Percentiles rank a stretch among this genome's conserved stretches.
These are phyloP conservation scores for Sarcoramphus papa DNA, from an alignment of 2,797 vertebrate species.

Conservation along the genomic window DNA sequence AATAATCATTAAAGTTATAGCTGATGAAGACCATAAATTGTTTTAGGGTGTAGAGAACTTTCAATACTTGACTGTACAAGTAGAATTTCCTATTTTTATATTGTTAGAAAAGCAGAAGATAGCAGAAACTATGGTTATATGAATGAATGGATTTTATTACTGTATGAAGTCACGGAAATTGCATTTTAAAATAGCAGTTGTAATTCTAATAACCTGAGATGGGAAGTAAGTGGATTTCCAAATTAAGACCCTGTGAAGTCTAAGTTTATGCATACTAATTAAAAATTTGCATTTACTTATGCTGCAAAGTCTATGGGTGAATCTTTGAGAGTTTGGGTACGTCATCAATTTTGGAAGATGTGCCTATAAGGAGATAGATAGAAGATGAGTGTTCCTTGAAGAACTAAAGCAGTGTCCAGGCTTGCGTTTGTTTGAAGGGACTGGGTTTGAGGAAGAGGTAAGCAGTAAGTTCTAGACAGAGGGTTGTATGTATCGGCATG, in stretches of 20 bases:
- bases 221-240: background rate
- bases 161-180: background rate
- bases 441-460: background rate
- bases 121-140: background rate
- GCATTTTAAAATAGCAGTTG: background rate
- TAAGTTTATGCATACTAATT: background rate
- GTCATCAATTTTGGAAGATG: background rate
- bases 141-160: background rate
- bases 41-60: background rate
- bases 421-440: background rate
- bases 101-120: background rate
- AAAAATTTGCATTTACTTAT: background rate
- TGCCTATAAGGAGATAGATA: background rate
- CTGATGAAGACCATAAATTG: background rate
- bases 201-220: background rate
- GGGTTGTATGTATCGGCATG: fast-evolving
- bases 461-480: background rate
- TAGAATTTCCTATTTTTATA: background rate
- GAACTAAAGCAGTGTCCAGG: background rate
- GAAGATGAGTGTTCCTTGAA: background rate
- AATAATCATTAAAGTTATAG: background rate
- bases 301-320: background rate
- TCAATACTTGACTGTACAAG: background rate
- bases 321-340: background rate
- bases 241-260: background rate